These are phyloP conservation scores for Oryzias sinensis DNA, from an alignment of 2,797 vertebrate species.

Conservation along the genomic window DNA sequence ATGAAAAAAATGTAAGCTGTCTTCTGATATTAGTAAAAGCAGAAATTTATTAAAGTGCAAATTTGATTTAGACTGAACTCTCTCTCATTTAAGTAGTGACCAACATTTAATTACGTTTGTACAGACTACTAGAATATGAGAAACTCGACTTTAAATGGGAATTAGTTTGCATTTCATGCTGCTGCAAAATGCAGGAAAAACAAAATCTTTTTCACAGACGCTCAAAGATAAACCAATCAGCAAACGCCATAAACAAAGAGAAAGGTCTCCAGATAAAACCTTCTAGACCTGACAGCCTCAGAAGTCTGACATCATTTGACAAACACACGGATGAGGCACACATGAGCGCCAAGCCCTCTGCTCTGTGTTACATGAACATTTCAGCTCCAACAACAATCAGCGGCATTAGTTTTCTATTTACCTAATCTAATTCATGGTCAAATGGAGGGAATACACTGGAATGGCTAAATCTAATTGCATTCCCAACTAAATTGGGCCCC, in stretches of 20 bases:
- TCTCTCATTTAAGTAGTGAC: no score
- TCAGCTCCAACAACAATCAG: conserved; percentile 63
- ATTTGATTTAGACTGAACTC: no score
- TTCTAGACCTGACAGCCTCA: background rate
- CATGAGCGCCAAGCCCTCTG: background rate
- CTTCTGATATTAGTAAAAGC: no score
- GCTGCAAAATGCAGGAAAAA: conserved; percentile 10
- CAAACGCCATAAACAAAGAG: no score
- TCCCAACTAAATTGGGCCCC: conserved; percentile 55
- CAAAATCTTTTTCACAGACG: no score
- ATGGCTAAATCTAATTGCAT: conserved; percentile 65
- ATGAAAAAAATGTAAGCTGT: no score
- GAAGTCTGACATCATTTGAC: background rate
- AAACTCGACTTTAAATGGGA: background rate
- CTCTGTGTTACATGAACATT: conserved; percentile 43
- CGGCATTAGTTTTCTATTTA: conserved; percentile 60
- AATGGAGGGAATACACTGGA: conserved; percentile 58
- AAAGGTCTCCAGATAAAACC: background rate
- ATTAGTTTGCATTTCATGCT: no score
- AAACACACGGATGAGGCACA: conserved; percentile 5
- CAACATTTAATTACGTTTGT: no score
- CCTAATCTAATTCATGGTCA: conserved; percentile 66
- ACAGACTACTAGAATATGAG: no score
- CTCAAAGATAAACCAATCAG: no score
- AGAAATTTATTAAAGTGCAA: no score